Evolutionary conservation across 2,888 invertebrate species (phyloP).

Genomic region (Perithous albicinctus): DNA sequence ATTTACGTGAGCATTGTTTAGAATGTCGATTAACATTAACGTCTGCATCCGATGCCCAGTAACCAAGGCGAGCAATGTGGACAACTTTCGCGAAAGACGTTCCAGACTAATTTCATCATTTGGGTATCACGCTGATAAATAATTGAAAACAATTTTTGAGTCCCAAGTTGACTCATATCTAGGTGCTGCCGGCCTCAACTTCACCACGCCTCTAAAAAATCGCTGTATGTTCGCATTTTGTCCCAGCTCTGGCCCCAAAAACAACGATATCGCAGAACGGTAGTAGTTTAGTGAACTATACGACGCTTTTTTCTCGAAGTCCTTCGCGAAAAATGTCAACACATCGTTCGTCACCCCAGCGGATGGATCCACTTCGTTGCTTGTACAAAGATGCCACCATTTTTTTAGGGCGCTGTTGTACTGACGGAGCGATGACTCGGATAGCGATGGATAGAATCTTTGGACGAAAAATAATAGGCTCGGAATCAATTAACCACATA

Average conservation of each 20-base stretch:
- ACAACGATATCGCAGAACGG: constrained; percentile 10
- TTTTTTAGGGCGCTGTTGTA: constrained; percentile 37
- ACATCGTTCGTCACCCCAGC: not conserved
- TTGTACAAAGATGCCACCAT: constrained; percentile 32
- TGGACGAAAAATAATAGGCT: constrained; percentile 49
- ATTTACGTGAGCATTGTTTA: constrained; percentile 39
- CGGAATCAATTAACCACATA: constrained; percentile 6
- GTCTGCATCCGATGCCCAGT: constrained; percentile 60
- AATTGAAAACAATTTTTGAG: constrained; percentile 27
- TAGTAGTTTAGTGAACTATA: constrained; percentile 22
- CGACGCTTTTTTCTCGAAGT: no score
- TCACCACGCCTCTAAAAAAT: constrained; percentile 29
- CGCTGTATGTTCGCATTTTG: not conserved
- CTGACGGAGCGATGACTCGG: constrained; percentile 26
- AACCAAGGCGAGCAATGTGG: constrained; percentile 48
- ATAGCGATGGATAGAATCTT: constrained; percentile 20
- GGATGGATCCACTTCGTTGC: constrained; percentile 5
- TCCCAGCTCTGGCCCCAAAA: not conserved
- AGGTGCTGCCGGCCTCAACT: constrained; percentile 41
- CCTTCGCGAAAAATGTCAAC: not conserved
- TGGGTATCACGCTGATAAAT: constrained; percentile 28
- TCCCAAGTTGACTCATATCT: no score
- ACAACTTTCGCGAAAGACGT: constrained; percentile 40
- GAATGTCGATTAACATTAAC: constrained; percentile 41
- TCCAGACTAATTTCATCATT: constrained; percentile 46